Evolutionary conservation across 2,797 vertebrate genomes (phyloP).

Genomic region (Pangasius larnaudii): DNA sequence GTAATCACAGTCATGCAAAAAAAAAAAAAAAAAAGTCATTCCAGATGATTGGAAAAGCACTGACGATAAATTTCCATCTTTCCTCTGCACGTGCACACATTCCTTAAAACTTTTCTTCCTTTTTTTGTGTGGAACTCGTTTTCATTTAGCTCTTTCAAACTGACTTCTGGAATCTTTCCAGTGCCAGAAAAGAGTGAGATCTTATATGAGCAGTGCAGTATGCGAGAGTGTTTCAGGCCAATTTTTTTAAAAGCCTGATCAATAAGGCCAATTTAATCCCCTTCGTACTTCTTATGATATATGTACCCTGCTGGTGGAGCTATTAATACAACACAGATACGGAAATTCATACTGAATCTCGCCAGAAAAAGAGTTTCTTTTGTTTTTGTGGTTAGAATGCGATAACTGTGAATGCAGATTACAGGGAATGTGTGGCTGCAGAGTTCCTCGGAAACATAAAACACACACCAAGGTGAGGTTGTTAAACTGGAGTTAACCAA

Average conservation of each 20-base stretch:
- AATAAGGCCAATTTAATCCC: conserved; percentile 68
- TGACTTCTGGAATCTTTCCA: background rate
- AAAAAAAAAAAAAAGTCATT: too few species aligned
- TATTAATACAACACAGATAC: conserved; percentile 18
- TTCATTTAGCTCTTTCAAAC: background rate
- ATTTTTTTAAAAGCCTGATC: conserved; percentile 73
- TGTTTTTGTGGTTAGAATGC: background rate
- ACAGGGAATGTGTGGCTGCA: background rate
- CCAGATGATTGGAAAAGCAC: background rate
- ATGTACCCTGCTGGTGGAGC: background rate
- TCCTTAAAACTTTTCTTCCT: background rate
- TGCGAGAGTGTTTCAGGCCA: conserved; percentile 34
- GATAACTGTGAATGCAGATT: background rate
- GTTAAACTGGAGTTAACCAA: background rate
- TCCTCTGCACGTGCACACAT: background rate
- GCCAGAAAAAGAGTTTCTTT: background rate
- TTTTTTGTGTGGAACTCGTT: background rate
- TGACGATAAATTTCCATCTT: background rate
- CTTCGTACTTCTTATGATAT: conserved; percentile 61
- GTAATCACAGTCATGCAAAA: background rate
- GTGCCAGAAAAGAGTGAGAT: background rate
- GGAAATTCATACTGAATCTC: background rate
- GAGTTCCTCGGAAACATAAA: background rate
- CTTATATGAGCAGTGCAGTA: background rate
- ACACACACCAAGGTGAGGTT: background rate